Base-by-base conservation (phyloP, 2,113 vertebrate species). In the Sander lucioperca region DNA sequence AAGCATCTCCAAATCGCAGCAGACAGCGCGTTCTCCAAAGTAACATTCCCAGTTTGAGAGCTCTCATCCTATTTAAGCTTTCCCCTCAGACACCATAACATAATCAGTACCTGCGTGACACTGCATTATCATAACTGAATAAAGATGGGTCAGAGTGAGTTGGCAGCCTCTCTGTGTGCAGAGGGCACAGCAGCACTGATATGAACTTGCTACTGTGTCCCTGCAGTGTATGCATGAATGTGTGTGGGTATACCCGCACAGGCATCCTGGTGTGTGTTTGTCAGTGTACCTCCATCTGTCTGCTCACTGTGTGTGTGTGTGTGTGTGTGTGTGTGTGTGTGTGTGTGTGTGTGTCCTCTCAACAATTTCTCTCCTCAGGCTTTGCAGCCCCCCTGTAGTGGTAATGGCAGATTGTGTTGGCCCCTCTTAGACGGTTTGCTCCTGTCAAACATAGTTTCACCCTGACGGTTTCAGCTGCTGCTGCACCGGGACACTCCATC, bases 121-220 rank as follows among this genome's bases (percentile, higher is more conserved):
- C 80, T 65, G 81, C 71, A 90, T 94, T 90, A 89, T 82, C 92
- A 92, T 93, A 92, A 90, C 82, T 93, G 92, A 94, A 93, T 91
- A 92, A 91, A 89, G 91, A 91, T 89, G 75, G 80, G 79, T 80
- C 72, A 71, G 77, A 53, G 76, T 67, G 82, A 79, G 82, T n/a
- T 69, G 79, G 76, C 82, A 76, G 77, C 68, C 58, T 74, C 64
- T 62, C 48, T 64, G 59, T 80, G 66, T 78, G 77, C 61, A 64
- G 80, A 83, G 86, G 80, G 78, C 62, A 69, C 66, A 67, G 59
- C 59, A 72, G 76, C 72, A 21, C 70, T 47, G 67, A 74, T 84
- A 73, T 59, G 19, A 85, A 84, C 80, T 56, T 70, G 57, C 77
- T 75, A 18, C 70, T 59, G 73, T 57, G 74, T 83, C 78, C 63